These are phyloP conservation scores for Ernsta delagoae DNA, from an alignment of 2,888 invertebrate species.

Conservation along the genomic window DNA sequence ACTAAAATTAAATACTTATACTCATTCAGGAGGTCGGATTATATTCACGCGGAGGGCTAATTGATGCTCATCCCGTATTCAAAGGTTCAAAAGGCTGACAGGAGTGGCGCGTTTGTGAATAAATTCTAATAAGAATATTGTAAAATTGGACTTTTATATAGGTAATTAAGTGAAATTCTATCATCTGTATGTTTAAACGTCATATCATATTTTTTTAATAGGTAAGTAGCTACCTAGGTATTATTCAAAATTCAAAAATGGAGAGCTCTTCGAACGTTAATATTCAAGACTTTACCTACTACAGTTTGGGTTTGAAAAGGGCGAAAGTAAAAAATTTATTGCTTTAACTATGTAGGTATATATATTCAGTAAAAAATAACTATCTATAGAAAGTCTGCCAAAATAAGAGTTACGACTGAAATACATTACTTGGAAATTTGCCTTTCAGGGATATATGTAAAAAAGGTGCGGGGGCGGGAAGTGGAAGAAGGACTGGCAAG, in stretches of 20 bases:
- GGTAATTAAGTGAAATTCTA: no score
- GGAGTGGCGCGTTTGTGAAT: constrained; percentile 56
- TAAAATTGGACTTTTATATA: not conserved
- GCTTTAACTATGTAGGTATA: no score
- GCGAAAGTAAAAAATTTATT: not conserved
- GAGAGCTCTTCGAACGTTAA: no score
- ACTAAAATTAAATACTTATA: constrained; percentile 15
- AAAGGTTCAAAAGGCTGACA: constrained; percentile 66
- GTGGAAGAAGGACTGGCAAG: not conserved
- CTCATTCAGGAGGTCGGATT: constrained; percentile 6
- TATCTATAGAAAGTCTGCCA: not conserved
- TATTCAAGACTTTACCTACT: no score
- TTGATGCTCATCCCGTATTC: constrained; percentile 71
- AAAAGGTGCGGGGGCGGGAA: constrained; percentile 18
- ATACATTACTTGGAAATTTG: constrained; percentile 26
- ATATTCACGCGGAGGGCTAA: constrained; percentile 56
- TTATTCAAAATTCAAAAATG: no score
- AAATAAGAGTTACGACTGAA: constrained; percentile 23
- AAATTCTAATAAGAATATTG: constrained; percentile 9
- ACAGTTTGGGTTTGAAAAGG: no score
- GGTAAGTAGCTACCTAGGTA: no score
- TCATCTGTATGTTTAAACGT: no score
- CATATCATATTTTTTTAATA: no score
- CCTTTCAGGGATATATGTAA: constrained; percentile 16
- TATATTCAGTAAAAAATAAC: not conserved